Percentiles rank a stretch among this genome's conserved stretches.
Evolutionary conservation across 1,140 invertebrate species (phyloP).

Genomic region (Phenacoccus solenopsis): DNA sequence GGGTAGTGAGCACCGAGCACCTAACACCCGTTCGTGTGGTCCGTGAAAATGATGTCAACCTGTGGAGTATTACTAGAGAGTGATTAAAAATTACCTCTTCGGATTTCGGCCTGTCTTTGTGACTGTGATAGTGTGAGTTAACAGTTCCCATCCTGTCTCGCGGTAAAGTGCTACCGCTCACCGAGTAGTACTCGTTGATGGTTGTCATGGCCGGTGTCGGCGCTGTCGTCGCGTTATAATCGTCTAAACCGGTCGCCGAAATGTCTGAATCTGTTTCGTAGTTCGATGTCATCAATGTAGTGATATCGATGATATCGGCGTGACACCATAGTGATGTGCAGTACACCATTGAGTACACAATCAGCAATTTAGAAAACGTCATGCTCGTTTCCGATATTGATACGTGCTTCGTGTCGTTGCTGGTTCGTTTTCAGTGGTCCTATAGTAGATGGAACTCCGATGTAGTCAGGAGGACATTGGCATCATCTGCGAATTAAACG

Average conservation of each 20-base stretch:
- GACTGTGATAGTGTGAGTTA: background rate
- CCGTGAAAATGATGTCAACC: background rate
- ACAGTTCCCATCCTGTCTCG: background rate
- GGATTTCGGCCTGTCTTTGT: conserved; percentile 1
- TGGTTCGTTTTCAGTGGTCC: background rate
- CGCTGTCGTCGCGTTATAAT: background rate
- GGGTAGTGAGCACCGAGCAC: background rate
- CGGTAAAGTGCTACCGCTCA: background rate
- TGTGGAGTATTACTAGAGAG: background rate
- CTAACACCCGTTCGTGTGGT: background rate
- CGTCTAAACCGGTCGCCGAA: background rate
- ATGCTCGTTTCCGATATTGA: background rate
- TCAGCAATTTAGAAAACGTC: background rate
- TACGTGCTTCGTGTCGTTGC: background rate
- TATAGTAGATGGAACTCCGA: background rate
- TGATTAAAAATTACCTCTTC: background rate
- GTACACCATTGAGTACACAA: background rate
- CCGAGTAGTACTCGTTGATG: background rate
- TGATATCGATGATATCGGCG: background rate
- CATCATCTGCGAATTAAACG: background rate
- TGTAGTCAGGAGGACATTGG: background rate
- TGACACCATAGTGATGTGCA: background rate
- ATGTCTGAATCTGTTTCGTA: background rate
- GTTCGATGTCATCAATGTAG: background rate
- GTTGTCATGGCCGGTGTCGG: background rate